Evolutionary conservation across 2,888 invertebrate genomes (phyloP), one percentile per base, ranked within the genome.

Genomic region (Brachyptera putata): DNA sequence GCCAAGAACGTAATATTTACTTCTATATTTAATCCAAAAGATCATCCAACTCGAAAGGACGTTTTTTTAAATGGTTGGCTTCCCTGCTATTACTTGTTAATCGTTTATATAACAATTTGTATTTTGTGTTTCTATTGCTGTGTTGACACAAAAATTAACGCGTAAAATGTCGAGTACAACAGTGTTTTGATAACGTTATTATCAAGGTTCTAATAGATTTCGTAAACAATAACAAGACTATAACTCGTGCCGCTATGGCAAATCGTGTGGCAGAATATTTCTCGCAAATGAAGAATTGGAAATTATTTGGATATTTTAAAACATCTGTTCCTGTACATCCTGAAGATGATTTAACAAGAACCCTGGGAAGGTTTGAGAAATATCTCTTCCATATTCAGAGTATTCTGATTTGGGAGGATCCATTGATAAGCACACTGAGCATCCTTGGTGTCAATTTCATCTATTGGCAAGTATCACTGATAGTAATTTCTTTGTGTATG

Each of bases 391-490:
- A 67, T 56, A 60, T 68, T 9, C 68, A 70, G 53, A 67, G 64
- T 46, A 63, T 70, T 57, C 64, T 76, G 53, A 69, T 70, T 57
- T 77, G 77, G 77, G 73, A 76, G 62, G 70, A 76, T 62, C 70
- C 71, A 16, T 65, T 70, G 41, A 61, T 72, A 21, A 76, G 73
- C 61, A 69, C 72, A 63, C 64, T 69, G 24, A 68, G 69, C 60
- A 70, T 77, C 65, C 67, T 74, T 61, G 64, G 70, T 55, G 66
- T 74, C 30, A 74, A 76, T 68, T 66, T 73, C 59, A 61, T 76
- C 56, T 75, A 75, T 67, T 75, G 75, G 77, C 76, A 70, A 70
- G 74, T 70, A 53, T n/a, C n/a, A n/a, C n/a, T n/a, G n/a, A n/a
- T n/a, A n/a, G 25, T 34, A 16, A 43, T 59, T 30, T 22, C 34